A percentile compares a stretch with the other conserved stretches of the same genome.
Evolutionary conservation across 2,888 invertebrate species (phyloP).

Genomic region (Athalia circularis): DNA sequence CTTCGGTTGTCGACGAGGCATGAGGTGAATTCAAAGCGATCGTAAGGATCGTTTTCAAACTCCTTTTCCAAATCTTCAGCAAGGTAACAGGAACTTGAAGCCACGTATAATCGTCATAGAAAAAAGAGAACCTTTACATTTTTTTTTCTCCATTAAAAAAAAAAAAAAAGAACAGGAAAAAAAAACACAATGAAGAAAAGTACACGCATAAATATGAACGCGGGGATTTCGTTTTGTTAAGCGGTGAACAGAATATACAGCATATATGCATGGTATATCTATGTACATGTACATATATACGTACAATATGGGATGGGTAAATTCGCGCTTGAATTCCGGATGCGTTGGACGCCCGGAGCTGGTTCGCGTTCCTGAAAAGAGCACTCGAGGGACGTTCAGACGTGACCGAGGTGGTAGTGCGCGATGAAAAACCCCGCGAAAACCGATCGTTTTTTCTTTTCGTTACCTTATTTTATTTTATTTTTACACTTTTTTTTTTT

Average conservation of each 20-base stretch:
- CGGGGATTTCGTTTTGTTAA: too few species aligned
- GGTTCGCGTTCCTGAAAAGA: conserved; percentile 42
- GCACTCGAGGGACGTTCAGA: conserved; percentile 44
- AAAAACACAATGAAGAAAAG: too few species aligned
- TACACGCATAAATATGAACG: too few species aligned
- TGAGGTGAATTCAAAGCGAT: conserved; percentile 37
- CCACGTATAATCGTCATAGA: too few species aligned
- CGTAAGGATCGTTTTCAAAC: background rate
- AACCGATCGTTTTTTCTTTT: conserved; percentile 35
- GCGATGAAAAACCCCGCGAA: conserved; percentile 35
- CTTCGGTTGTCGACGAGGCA: conserved; percentile 20
- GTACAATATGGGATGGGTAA: background rate
- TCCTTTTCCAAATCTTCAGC: too few species aligned
- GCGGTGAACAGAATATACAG: too few species aligned
- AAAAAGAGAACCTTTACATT: too few species aligned
- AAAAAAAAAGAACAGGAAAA: too few species aligned
- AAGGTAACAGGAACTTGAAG: too few species aligned
- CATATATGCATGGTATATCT: background rate
- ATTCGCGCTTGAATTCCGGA: conserved; percentile 35
- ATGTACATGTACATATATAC: background rate
- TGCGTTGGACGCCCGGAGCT: conserved; percentile 36
- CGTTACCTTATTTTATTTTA: conserved; percentile 1
- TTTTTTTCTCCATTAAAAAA: too few species aligned
- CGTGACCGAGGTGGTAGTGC: conserved; percentile 34
- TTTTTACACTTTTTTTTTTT: background rate